Evolutionary conservation across 1,140 invertebrate species (phyloP), one percentile per base, ranked within the genome.

Genomic region (Rhagoletis zephyria): DNA sequence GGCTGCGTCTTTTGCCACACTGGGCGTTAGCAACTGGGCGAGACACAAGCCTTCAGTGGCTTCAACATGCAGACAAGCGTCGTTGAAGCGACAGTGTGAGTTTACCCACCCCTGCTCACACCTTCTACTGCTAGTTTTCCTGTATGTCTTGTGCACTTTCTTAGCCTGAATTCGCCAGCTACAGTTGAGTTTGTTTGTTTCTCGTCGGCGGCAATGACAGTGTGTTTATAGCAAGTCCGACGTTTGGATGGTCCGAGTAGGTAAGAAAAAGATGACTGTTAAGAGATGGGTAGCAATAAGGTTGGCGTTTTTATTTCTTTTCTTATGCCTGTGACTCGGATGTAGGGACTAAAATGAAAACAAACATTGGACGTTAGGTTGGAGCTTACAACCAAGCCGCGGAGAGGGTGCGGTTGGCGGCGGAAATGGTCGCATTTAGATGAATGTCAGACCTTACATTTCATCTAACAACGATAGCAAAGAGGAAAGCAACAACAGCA

Each of bases 291-390:
- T 56, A 51, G n/a, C 74, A 77, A 77, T 14, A 51, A 77, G 45
- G 48, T n/a, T 51, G 74, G 48, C 67, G 4, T 45, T 10, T 70
- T 63, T 67, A 64, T 19, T 67, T 67, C 61, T 63, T 6, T n/a
- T 45, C 42, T 74, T 74, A 74, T 45, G 12, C 67, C 67, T 5
- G 40, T 48, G 67, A 12, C 4, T n/a, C 40, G 14, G 12, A 48
- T 74, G 67, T 81, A 56, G 48, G 74, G 48, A 56, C 16, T 16
- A 19, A 81, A 81, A 30, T n/a, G 48, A 81, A 81, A 81, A 56
- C 74, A 81, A 81, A 81, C 74, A 19, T 56, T 81, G 74, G 74
- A 59, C 74, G 56, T 56, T 56, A 42, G n/a, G 74, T 81, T 81
- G n/a, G 45, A 56, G 74, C 42, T 56, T 51, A 6, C 4, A 63